Evolutionary conservation across 2,888 invertebrate species (phyloP), one percentile per base, ranked within the genome.

Genomic region (Busseola fusca): DNA sequence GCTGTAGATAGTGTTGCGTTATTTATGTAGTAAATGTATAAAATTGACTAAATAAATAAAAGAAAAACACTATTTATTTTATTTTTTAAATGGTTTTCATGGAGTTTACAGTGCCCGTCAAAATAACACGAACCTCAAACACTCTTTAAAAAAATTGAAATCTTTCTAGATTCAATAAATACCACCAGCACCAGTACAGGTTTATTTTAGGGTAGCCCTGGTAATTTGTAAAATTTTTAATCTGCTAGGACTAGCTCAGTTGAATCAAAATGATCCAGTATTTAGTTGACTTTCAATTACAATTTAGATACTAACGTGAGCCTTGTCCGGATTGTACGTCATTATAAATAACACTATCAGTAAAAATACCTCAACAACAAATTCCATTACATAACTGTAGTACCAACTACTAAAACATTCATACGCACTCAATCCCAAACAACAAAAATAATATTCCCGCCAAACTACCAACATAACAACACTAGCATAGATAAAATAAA

Each of bases 401-500:
- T 16, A 16, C 9, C 37, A 57, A 62, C 45, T 21, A 69, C 69
- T 82, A 65, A 78, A 80, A 65, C 3, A 82, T 82, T 80, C 67
- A 79, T 18, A 62, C 54, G 63, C 67, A 50, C 69, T 64, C 69
- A 67, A 78, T 79, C 60, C 82, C 25, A 57, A 82, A 82, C 0
- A 64, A 78, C 42, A 56, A 69, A 72, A 73, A 82, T 78, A 67
- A 69, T 76, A 66, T 76, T 68, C 64, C 69, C 57, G 60, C 57
- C 72, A 52, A 73, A 68, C 73, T 77, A 73, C 80, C 75, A 84
- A 81, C 82, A 72, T 80, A 83, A 84, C 80, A 80, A 82, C 74
- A 77, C 69, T 62, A 74, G 70, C 79, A 77, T 79, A 76, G 78
- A 83, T 84, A 84, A 86, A 85, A 85, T 79, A 83, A 78, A 85